Evolutionary conservation across 2,888 invertebrate species (phyloP), one percentile per base, ranked within the genome.

Genomic region (Noctua pronuba): DNA sequence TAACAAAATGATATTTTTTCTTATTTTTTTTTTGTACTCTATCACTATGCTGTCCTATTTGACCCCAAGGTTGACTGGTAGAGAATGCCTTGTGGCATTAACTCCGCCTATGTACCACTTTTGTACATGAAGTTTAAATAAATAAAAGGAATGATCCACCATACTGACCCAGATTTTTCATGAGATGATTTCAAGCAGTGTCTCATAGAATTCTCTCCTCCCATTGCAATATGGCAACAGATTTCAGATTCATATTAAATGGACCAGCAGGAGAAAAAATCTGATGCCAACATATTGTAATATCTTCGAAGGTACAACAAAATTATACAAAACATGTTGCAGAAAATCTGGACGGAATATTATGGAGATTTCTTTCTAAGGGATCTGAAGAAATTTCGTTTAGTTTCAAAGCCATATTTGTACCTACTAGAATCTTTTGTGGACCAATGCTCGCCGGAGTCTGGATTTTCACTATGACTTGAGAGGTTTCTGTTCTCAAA

Each of bases 281-380:
- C 16, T 24, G 11, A 38, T 13, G 2, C 7, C 21, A 44, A 80
- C 46, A 70, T 79, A 79, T 74, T 79, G 58, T 55, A 80, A 82
- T 81, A 79, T 71, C 18, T 46, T 66, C 55, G 13, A 76, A 64
- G 55, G 77, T 18, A 38, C 60, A 76, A 65, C 38, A 55, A 84
- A 73, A 82, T 85, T 77, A 79, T 87, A 75, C 77, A 68, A 68
- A 68, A 82, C 21, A 28, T 74, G 75, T 64, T 82, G 52, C 49
- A 35, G 60, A 28, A 46, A 31, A 67, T 68, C 58, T 41, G 16
- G 13, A 46, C 18, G 10, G n/a, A 46, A 66, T 28, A 78, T 65
- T 73, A 71, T 79, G 66, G 68, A 66, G 52, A 64, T 71, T 44
- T 52, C 5, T 73, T 73, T 74, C 24, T 28, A 10, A 70, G 41